Evolutionary conservation across 2,113 vertebrate genomes (phyloP).

Genomic region (Malurus alboscapulatus): DNA sequence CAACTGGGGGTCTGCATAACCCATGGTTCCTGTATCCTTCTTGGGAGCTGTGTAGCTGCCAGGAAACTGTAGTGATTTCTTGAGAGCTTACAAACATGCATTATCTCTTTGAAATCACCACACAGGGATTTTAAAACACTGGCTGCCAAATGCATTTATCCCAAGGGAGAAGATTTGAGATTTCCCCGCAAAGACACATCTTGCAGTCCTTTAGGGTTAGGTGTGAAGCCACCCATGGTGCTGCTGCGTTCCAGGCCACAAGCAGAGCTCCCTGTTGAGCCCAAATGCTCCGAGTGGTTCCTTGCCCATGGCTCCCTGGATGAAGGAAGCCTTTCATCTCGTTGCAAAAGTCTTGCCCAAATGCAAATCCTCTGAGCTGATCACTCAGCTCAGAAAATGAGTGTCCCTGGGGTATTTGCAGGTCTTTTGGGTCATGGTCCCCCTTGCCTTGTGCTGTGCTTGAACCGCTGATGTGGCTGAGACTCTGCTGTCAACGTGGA

Average conservation of each 20-base stretch:
- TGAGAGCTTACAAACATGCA: not conserved
- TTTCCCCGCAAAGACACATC: not conserved
- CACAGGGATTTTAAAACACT: not conserved
- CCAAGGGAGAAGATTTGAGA: not conserved
- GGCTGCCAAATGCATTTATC: not conserved
- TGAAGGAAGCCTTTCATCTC: not conserved
- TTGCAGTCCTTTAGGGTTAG: not conserved
- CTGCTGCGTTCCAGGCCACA: not conserved
- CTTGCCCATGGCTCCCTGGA: not conserved
- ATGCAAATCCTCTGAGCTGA: not conserved
- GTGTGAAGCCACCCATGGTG: not conserved
- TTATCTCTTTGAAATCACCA: not conserved
- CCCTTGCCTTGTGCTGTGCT: not conserved
- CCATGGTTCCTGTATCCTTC: not conserved
- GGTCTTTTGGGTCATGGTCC: not conserved
- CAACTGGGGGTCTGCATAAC: not conserved
- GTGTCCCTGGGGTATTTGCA: not conserved
- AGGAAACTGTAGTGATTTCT: not conserved
- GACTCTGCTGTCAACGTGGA: not conserved
- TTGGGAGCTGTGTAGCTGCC: not conserved
- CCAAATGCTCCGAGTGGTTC: accelerated
- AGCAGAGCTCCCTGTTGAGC: not conserved
- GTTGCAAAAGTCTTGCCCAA: not conserved
- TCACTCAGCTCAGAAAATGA: not conserved
- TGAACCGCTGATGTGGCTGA: not conserved